Base-by-base conservation (phyloP, 92 coral and sea anemone species). In the Blastomussa wellsi region DNA sequence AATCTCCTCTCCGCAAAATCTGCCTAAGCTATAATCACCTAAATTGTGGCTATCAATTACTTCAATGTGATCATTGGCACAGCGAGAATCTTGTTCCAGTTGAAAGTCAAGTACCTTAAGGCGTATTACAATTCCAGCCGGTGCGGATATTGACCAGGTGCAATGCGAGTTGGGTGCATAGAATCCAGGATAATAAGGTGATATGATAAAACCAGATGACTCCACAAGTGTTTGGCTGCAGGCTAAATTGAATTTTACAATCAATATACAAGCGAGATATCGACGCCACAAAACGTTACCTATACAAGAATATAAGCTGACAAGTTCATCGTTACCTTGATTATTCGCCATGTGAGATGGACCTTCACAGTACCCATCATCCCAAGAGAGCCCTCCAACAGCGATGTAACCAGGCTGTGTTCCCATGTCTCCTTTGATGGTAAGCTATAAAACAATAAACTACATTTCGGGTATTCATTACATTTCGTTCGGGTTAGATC, bases 171-270 rank as follows among this genome's bases (percentile, higher is more conserved):
- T 86, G 38, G 90, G 88, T 52, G 82, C 32, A 74, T 92, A 92
- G 24, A 78, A 86, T 37, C 92, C 91, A 28, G 95, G 95, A 62
- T 92, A 84, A 55, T 86, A 79, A 33, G 92, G 95, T 9, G 95
- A 89, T 35, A 74, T 76, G 68, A 92, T 84, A 74, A 89, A 68
- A 48, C 79, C 92, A 28, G 78, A 35, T n/a, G 82, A 38, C 55
- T 73, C 82, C 42, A 66, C 28, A 47, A 87, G 44, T 28, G 57
- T 65, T 37, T 65, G 31, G 10, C 81, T 89, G 52, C 92, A 89
- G n/a, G 89, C 92, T 89, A 28, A 6, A n/a, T 8, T 5, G 38
- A 33, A 55, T 15, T 68, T 32, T 15, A 35, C 20, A 69, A 38
- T 42, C 26, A 29, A 13, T 36, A 42, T 38, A 11, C 10, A 60